Base-by-base conservation (phyloP, 2,888 invertebrate genomes). In the Dendrolimus houi region DNA sequence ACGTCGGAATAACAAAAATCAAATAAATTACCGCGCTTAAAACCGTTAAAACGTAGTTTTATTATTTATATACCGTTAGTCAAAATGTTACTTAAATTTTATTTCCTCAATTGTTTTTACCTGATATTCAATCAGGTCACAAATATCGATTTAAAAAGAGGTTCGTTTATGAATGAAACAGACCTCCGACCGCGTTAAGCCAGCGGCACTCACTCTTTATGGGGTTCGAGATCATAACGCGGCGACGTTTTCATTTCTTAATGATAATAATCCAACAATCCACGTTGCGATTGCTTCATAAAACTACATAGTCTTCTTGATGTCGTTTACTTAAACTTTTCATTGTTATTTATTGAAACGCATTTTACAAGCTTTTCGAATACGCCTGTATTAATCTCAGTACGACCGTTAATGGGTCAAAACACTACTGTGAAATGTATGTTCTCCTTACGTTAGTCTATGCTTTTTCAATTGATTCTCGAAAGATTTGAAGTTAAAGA, bases 161-260 rank as follows among this genome's bases (percentile, higher is more conserved):
- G 47, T 12, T 63, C 85, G 47, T 47, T 85, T 85, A 86, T 90
- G 89, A 90, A 90, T 90, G 89, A 83, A 87, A 77, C 70, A 73
- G 84, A 83, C 84, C 84, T 81, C 82, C 66, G 67, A 67, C 70
- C 65, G 69, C 63, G 68, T 47, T 47, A 47, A 12, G 47, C 65
- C 63, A 60, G 69, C 60, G 9, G 47, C 47, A 10, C 47, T 12
- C 12, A 47, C 3, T 47, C 47, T 47, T 47, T 47, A 47, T 12
- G 61, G 62, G 59, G 60, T 58, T 62, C 63, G 65, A 65, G 64
- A 66, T 69, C 63, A 56, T 68, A 68, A 67, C 63, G 70, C 12
- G 47, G 12, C 9, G 3, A 47, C 47, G 47, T 47, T 47, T 47
- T 47, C 0, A 10, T 10, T 47, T 47, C 47, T 47, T 47, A 9